Evolutionary conservation across 2,797 vertebrate species (phyloP).

Genomic region (Thripadectes ignobilis): DNA sequence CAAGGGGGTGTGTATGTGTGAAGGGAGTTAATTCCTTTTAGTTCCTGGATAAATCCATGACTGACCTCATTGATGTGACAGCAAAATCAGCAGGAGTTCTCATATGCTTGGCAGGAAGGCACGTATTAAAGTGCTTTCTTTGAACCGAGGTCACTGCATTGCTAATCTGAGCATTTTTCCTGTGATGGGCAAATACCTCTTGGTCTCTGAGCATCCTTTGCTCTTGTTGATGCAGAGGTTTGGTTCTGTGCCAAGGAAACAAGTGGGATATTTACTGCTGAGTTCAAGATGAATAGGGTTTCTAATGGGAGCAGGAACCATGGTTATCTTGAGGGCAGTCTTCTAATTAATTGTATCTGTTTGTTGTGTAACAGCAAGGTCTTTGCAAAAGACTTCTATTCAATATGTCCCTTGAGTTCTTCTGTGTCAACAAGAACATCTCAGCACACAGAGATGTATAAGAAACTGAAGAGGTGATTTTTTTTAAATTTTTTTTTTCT

Average conservation of each 20-base stretch:
- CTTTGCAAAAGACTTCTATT: not conserved
- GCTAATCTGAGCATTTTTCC: conserved; percentile 30
- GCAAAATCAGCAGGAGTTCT: conserved; percentile 37
- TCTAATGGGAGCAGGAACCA: not conserved
- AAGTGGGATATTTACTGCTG: not conserved
- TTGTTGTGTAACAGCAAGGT: not conserved
- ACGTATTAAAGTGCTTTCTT: not conserved
- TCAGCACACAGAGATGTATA: not conserved
- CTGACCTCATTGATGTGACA: conserved; percentile 44
- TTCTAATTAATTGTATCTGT: conserved; percentile 8
- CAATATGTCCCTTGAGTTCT: not conserved
- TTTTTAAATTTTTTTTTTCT: not conserved
- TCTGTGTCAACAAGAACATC: not conserved
- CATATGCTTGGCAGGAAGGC: conserved; percentile 6
- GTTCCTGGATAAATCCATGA: conserved; percentile 25
- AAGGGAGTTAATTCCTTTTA: conserved; percentile 46
- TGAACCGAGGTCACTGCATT: conserved; percentile 28
- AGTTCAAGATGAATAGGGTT: not conserved
- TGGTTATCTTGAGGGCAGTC: not conserved
- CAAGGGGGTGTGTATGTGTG: not conserved
- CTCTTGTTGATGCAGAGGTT: not conserved
- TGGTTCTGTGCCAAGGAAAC: not conserved
- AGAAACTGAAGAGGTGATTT: not conserved
- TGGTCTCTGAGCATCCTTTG: not conserved
- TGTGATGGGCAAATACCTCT: conserved; percentile 5